These are phyloP conservation scores for Scaptomyza graminum DNA, from an alignment of 1,140 invertebrate species.

Conservation along the genomic window DNA sequence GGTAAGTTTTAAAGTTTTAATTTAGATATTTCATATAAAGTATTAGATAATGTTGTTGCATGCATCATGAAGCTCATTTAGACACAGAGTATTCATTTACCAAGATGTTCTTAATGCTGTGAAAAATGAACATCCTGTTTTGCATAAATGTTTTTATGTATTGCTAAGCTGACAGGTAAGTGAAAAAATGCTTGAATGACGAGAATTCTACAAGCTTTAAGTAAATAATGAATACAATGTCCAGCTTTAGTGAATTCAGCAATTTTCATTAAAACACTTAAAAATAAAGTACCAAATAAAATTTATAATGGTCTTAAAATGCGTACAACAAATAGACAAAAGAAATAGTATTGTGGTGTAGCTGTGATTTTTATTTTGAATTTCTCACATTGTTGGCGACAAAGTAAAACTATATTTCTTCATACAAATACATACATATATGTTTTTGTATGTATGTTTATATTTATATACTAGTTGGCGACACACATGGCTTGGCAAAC, in stretches of 20 bases:
- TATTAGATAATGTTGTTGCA: too few species aligned
- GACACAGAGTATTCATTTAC: not conserved
- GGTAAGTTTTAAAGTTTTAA: constrained; percentile 6
- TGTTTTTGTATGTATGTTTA: not conserved
- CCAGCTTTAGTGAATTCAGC: constrained; percentile 15
- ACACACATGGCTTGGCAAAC: constrained; percentile 11
- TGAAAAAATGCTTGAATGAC: constrained; percentile 13
- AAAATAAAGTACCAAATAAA: constrained; percentile 19
- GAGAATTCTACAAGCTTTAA: constrained; percentile 6
- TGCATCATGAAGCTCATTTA: too few species aligned
- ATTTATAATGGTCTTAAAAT: constrained; percentile 29
- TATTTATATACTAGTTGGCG: not conserved
- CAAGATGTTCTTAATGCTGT: constrained; percentile 32
- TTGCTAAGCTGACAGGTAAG: constrained; percentile 21
- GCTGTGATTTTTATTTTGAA: constrained; percentile 42
- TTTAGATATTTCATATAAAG: too few species aligned
- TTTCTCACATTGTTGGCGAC: constrained; percentile 43
- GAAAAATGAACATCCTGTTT: constrained; percentile 34
- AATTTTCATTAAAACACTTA: constrained; percentile 31
- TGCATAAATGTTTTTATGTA: constrained; percentile 21
- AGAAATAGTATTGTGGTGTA: constrained; percentile 4
- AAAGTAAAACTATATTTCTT: constrained; percentile 33
- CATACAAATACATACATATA: not conserved
- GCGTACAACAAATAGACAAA: constrained; percentile 29
- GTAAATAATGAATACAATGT: constrained; percentile 3